Base-by-base conservation (phyloP, 2,888 invertebrate genomes). In the Embidobia sp. region DNA sequence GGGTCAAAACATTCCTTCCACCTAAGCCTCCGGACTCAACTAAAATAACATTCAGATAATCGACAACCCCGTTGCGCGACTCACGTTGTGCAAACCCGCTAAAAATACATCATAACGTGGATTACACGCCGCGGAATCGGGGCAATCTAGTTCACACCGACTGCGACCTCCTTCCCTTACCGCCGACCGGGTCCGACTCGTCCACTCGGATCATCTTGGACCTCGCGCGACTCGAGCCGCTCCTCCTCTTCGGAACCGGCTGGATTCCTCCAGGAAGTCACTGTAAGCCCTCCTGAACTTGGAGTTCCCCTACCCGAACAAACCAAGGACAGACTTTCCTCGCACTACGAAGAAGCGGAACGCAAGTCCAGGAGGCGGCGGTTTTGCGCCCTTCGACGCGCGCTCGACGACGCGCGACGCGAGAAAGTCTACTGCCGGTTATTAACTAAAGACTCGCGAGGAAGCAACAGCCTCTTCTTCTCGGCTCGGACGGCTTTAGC, bases 151-250 rank as follows among this genome's bases (percentile, higher is more conserved):
- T 72, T 55, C 72, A 67, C 44, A 59, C 64, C 7, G 31, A 15
- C 40, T 31, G 48, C 66, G 67, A 55, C 72, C 67, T 73, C 63
- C 61, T 75, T 70, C 44, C 66, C 94, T 94, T 92, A 96, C 96
- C 96, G 91, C 96, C 96, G 84, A 96, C 94, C 80, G 96, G 96
- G 90, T 96, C 96, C 82, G 94, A 94, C 90, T 97, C 97, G 90
- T 96, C 96, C 74, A 97, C 96, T 90, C 94, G 95, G 90, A 96
- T 96, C 96, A 96, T 96, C 84, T 91, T 76, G 66, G 35, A 33
- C 26, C 55, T 27, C 33, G 18, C 48, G 22, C 22, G 6, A 29
- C 29, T 3, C 29, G 29, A 29, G 29, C 3, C 10, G 16, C 22
- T 22, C 22, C 22, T 22, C 22, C 6, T 29, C 13, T 48, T 48